Evolutionary conservation across 2,113 vertebrate genomes (phyloP), one percentile per base, ranked within the genome.

Genomic region (Chionomys nivalis): DNA sequence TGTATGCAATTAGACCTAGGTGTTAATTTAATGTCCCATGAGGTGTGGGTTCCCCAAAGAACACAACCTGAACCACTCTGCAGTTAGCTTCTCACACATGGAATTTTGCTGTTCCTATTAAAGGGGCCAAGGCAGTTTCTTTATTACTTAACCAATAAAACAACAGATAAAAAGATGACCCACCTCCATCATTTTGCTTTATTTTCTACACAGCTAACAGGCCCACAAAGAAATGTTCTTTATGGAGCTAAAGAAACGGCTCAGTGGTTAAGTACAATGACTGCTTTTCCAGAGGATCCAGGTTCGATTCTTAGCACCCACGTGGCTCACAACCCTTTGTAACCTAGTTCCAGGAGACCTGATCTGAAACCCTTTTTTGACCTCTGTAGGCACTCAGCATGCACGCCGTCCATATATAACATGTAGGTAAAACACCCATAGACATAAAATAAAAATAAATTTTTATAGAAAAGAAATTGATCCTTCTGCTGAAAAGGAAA

Each of bases 31-130:
- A 76, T 89, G 44, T 70, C 39, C 0, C 52, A n/a, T 13, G 61
- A 49, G 6, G 1, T 28, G 61, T 33, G 1, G 7, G 55, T 87
- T 90, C 89, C 93, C 52, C 6, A 23, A n/a, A 93, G 92, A 44
- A 49, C 17, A 26, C 42, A n/a, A 19, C 19, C 31, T 0, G 28
- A 72, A 23, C 52, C 7, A 36, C 47, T 90, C 89, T 26, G 52
- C 83, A 17, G 52, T 70, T 42, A 42, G 28, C 52, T 94, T 89
- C 73, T 86, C 19, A 85, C 76, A 9, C 1, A 61, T 31, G 44
- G 78, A 73, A 21, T 36, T 83, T 87, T 95, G 58, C 78, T 26
- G n/a, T n/a, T n/a, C n/a, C n/a, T n/a, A n/a, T n/a, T n/a, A n/a
- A n/a, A n/a, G n/a, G n/a, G n/a, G n/a, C n/a, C n/a, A n/a, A n/a